Evolutionary conservation across 2,888 invertebrate species (phyloP).

Genomic region (Schizaphis graminum): DNA sequence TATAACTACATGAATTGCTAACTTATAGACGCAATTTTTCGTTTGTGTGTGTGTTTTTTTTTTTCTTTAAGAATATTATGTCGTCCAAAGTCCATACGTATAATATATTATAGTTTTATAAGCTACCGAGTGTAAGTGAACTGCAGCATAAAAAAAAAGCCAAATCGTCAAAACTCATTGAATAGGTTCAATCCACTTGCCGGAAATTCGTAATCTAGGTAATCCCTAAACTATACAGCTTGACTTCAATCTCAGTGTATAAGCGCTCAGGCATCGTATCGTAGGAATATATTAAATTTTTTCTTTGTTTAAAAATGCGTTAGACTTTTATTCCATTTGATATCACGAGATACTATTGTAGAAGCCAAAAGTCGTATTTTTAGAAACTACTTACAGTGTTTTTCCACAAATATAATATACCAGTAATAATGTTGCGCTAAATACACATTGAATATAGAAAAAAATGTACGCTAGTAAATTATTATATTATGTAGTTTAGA

Average conservation of each 20-base stretch:
- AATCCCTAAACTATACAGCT: not conserved
- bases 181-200: constrained; percentile 1
- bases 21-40: not conserved
- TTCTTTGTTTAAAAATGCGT: not conserved
- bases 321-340: not conserved
- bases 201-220: not conserved
- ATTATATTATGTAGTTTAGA: not conserved
- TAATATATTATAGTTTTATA: not conserved
- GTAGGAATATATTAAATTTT: not conserved
- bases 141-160: not conserved
- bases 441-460: not conserved
- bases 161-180: not conserved
- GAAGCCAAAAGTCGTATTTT: not conserved
- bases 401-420: not conserved
- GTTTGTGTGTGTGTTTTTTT: not conserved
- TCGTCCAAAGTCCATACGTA: not conserved
- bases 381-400: not conserved
- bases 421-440: not conserved
- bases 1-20: not conserved
- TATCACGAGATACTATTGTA: not conserved
- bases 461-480: not conserved
- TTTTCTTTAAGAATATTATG: not conserved
- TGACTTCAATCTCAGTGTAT: not conserved
- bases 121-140: not conserved
- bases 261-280: not conserved